Percentiles rank a stretch among this genome's conserved stretches.
Conservation (phyloP, 2,797 vertebrate species). For the Notamacropus eugenii region DNA sequence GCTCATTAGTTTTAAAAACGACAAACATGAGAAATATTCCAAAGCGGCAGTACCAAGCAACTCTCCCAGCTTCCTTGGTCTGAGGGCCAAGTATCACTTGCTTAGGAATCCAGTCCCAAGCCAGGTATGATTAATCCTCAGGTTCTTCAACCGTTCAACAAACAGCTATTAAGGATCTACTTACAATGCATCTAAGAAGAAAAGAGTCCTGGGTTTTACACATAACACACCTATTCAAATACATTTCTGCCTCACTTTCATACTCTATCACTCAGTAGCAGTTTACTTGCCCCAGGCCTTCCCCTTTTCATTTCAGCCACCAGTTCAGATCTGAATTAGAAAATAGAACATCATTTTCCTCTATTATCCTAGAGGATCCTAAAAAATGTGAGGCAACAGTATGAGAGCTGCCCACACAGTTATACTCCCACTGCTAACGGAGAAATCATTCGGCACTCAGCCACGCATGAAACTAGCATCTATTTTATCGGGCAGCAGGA, state of each 20-base stretch:
- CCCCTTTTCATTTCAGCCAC: slow-evolving; percentile 45
- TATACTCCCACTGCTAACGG: not conserved
- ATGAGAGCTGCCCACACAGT: slow-evolving; percentile 54
- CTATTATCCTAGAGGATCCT: not conserved
- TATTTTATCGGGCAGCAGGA: slow-evolving; percentile 69
- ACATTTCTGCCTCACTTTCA: slow-evolving; percentile 36
- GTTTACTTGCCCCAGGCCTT: not conserved
- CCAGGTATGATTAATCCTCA: not conserved
- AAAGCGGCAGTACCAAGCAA: not conserved
- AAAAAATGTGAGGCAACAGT: slow-evolving; percentile 31
- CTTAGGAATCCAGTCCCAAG: not conserved
- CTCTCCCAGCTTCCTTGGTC: not conserved
- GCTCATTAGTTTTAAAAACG: not conserved
- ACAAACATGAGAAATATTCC: not conserved
- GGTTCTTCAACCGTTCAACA: not conserved
- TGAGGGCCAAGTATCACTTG: not conserved
- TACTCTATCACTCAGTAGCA: slow-evolving; percentile 34
- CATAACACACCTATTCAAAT: slow-evolving; percentile 20
- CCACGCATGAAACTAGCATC: slow-evolving; percentile 55
- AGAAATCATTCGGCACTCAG: slow-evolving; percentile 15
- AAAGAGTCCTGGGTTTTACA: not conserved
- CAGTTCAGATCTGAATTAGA: slow-evolving; percentile 25
- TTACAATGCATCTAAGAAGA: not conserved
- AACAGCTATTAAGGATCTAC: not conserved
- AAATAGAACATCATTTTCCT: slow-evolving; percentile 7